phyloP scores from a whole-genome alignment of 2,888 invertebrate genomes.

The Diaprepes abbreviatus region DNA sequence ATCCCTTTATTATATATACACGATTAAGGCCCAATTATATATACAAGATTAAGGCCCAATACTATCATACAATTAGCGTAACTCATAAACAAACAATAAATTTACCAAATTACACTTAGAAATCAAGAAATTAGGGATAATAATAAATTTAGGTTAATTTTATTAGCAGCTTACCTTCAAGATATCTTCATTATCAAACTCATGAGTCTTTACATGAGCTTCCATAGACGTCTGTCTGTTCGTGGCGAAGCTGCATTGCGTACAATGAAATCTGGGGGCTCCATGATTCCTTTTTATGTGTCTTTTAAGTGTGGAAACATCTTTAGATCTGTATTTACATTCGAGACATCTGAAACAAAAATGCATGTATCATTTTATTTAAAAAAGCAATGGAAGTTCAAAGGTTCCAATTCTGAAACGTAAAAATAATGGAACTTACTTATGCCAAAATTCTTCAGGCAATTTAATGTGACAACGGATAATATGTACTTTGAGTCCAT shows the following conservation, averaged over 20 bases:
- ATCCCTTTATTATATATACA: no score
- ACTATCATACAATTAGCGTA: no score
- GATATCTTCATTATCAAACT: conserved; percentile 26
- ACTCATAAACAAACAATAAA: no score
- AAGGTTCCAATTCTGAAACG: no score
- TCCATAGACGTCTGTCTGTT: conserved; percentile 41
- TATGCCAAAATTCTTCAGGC: conserved; percentile 43
- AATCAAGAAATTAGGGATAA: no score
- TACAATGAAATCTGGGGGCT: conserved; percentile 32
- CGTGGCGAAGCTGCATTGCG: conserved; percentile 40
- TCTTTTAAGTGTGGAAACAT: conserved; percentile 37
- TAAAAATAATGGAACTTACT: no score
- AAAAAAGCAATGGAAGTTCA: no score
- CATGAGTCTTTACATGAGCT: conserved; percentile 43
- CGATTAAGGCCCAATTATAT: no score
- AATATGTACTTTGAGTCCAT: conserved; percentile 43
- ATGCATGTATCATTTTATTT: not conserved
- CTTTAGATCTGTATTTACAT: conserved; percentile 44
- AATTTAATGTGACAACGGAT: conserved; percentile 41
- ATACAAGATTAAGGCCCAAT: no score
- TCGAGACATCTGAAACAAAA: conserved; percentile 35
- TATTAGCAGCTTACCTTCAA: conserved; percentile 41
- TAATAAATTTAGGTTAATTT: no score
- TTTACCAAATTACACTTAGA: no score
- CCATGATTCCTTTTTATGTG: conserved; percentile 47